Base-by-base conservation (phyloP, 2,888 invertebrate genomes). In the Muscina levida region DNA sequence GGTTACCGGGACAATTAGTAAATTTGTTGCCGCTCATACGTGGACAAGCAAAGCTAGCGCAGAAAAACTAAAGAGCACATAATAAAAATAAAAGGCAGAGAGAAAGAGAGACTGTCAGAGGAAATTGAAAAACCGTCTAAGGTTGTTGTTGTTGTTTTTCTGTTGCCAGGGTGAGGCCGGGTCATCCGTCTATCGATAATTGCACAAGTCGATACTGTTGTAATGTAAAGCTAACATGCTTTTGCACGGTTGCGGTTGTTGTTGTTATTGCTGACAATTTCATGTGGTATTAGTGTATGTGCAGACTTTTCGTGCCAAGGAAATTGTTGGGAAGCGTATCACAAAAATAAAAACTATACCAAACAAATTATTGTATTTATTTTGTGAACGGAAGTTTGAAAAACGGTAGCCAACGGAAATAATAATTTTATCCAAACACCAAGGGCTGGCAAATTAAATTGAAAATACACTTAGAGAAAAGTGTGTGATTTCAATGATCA, bases 341-440 rank as follows among this genome's bases (percentile, higher is more conserved):
- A 46, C 46, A 13, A 19, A 22, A 22, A 6, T 22, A 53, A 53
- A 53, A 10, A 24, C 24, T 10, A 6, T 51, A 53, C 10, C 24
- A 51, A 5, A 19, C 19, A 51, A 10, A 51, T 2, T 24, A 10
- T 11, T 24, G 53, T 22, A 53, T n/a, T 2, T 46, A 46, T 62
- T 62, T 62, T 22, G 37, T 39, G 11, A 57, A 31, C 31, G 57
- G 31, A 57, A 15, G 39, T 59, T 1, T 19, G 42, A 13, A 62
- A 62, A 42, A 22, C 42, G 62, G 42, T 53, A 53, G 24, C 53
- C 42, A 68, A 51, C 51, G 68, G 42, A 56, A 42, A 56, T 56
- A n/a, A 56, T 56, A 68, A 42, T 42, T 68, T 53, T 68, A 53
- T 68, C 39, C 51, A 37, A n/a, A 31, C 31, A 31, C 3, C 31